Percentiles rank a stretch among this genome's conserved stretches.
phyloP scores from a whole-genome alignment of 2,888 invertebrate genomes.

The Acanthococcus lagerstroemiae region DNA sequence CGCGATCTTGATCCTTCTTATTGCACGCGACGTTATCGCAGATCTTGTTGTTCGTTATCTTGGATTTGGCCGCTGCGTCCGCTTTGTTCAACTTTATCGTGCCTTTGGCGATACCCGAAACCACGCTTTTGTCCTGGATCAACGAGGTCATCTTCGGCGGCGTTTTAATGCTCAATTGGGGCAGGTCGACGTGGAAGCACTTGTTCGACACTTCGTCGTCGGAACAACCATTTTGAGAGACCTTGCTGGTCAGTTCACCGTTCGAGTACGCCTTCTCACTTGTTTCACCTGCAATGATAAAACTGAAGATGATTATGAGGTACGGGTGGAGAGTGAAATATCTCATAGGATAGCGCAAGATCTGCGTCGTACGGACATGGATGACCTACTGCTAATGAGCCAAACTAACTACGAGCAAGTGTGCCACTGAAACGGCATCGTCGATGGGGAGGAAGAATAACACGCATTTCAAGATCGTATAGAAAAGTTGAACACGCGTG shows the following conservation, averaged over 20 bases:
- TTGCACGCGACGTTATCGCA: background rate
- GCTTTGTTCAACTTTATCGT: background rate
- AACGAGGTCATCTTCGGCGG: background rate
- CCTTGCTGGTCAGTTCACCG: slow-evolving; percentile 6
- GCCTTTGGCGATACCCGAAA: background rate
- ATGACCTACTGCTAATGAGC: too few relatives aligned
- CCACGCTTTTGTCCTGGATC: background rate
- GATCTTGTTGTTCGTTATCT: background rate
- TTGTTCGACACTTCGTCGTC: slow-evolving; percentile 7
- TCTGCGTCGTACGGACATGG: too few relatives aligned
- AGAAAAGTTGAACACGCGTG: too few relatives aligned
- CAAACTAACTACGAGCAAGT: too few relatives aligned
- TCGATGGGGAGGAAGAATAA: too few relatives aligned
- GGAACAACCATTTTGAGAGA: slow-evolving; percentile 1
- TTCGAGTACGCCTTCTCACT: background rate
- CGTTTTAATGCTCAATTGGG: background rate
- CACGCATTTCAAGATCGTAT: too few relatives aligned
- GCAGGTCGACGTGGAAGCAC: background rate
- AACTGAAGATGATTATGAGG: too few relatives aligned
- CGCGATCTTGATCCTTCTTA: background rate
- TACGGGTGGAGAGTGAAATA: too few relatives aligned
- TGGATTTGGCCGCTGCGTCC: background rate
- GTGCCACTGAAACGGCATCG: too few relatives aligned
- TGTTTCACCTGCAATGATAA: slow-evolving; percentile 1
- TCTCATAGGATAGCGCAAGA: too few relatives aligned